phyloP scores from a whole-genome alignment of 2,888 invertebrate species.

The Dyspetes luteomarginatus region DNA sequence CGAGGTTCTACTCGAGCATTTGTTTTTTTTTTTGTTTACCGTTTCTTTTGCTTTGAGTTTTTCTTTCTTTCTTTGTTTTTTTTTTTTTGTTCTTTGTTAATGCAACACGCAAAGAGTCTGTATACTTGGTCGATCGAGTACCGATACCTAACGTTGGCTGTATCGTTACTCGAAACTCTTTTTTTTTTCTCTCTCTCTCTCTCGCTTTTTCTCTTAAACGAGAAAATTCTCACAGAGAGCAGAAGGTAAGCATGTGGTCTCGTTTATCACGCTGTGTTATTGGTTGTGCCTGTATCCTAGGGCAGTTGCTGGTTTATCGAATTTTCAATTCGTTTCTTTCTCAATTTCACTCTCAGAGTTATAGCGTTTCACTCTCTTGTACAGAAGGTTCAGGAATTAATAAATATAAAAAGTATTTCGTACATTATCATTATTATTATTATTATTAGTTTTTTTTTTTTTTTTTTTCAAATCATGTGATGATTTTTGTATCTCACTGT shows the following conservation, averaged over 20 bases:
- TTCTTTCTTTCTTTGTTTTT: conserved; percentile 52
- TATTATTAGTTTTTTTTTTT: conserved; percentile 69
- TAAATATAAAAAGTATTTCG: conserved; percentile 72
- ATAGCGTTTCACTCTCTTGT: conserved; percentile 65
- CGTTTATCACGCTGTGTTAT: conserved; percentile 68
- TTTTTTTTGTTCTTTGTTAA: conserved; percentile 59
- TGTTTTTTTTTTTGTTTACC: conserved; percentile 72
- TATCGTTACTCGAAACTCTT: conserved; percentile 50
- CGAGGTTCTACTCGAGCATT: conserved; percentile 81
- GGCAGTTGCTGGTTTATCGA: conserved; percentile 78
- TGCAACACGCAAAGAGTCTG: conserved; percentile 65
- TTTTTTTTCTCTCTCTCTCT: conserved; percentile 41
- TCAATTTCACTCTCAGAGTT: conserved; percentile 44
- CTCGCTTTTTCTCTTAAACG: conserved; percentile 33
- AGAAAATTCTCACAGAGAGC: conserved; percentile 53
- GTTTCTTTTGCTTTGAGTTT: conserved; percentile 60
- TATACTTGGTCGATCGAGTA: conserved; percentile 53
- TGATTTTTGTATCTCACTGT: conserved; percentile 54
- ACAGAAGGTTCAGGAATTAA: conserved; percentile 76
- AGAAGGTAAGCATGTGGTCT: conserved; percentile 58
- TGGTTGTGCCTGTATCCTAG: conserved; percentile 74
- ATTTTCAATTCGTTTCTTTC: conserved; percentile 62
- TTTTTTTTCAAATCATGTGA: conserved; percentile 67
- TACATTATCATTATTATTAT: too few relatives aligned
- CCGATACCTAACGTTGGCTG: conserved; percentile 47